Percentiles rank a stretch among this genome's conserved stretches.
These are phyloP conservation scores for Hydraecia micacea DNA, from an alignment of 2,888 invertebrate species.

Conservation along the genomic window DNA sequence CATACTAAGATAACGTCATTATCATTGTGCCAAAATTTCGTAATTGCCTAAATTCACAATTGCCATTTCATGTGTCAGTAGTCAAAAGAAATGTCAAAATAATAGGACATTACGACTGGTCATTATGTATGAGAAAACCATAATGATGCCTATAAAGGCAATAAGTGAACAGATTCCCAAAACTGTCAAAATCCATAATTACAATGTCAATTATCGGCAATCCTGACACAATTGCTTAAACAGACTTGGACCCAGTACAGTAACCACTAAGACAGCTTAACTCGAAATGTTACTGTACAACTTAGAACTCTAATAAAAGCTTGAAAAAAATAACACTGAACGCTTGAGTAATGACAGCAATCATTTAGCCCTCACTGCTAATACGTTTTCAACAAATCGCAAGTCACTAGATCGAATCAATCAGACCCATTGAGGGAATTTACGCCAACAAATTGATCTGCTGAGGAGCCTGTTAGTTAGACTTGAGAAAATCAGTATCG, in stretches of 20 bases:
- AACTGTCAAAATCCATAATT: background rate
- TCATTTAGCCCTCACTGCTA: slow-evolving; percentile 58
- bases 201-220: background rate
- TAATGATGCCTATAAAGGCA: background rate
- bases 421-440: slow-evolving; percentile 61
- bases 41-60: background rate
- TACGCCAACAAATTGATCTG: slow-evolving; percentile 55
- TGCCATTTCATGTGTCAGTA: background rate
- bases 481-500: background rate
- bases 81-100: background rate
- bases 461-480: slow-evolving; percentile 15
- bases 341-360: slow-evolving; percentile 56
- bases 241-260: background rate
- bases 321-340: slow-evolving; percentile 37
- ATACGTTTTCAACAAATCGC: slow-evolving; percentile 62
- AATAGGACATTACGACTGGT: background rate
- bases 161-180: no score
- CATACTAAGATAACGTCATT: background rate
- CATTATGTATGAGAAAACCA: background rate
- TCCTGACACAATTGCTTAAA: background rate
- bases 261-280: background rate
- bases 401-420: slow-evolving; percentile 64
- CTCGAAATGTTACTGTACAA: background rate
- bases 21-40: background rate
- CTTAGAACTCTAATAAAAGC: slow-evolving; percentile 32